Base-by-base conservation (phyloP, 2,888 invertebrate species). In the Clusia tigrina region DNA sequence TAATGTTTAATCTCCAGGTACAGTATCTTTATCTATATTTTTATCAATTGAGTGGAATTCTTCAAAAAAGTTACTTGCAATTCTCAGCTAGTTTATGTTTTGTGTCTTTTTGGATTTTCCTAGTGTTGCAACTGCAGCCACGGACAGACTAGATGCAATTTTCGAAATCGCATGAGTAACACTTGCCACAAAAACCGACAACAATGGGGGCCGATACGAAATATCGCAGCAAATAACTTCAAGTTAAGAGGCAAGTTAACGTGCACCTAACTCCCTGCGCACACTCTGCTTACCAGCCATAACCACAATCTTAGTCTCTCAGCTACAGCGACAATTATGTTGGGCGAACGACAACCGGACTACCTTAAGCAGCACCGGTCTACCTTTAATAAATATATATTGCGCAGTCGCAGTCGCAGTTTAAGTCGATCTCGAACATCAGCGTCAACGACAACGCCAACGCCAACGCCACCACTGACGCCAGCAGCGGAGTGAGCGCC, bases 391-490 rank as follows among this genome's bases (percentile, higher is more conserved):
- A 32, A 32, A 32, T 9, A 32, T 32, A 32, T 9, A 32, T 12
- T 32, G 32, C 32, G 32, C 32, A 32, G 32, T 6, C 32, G 32
- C 32, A 12, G 6, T 9, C 42, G 42, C n/a, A 42, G 12, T 42
- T 6, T n/a, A n/a, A 18, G 48, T 48, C 15, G 48, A 48, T 60
- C 51, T 51, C 61, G 26, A 48, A 26, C 23, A 54, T 23, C 63
- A 20, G 48, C 22, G 67, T 17, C 69, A 61, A 46, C 62, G 68
- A 60, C 74, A 67, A 74, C 72, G 76, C 73, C 64, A 48, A 48
- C 48, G 22, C 20, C 60, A 54, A 51, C 61, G 32, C 52, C 48
- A 18, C 48, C 53, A 26, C 5, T 59, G 23, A 26, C 25, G 55
- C 23, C 63, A 22, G 51, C 22, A 63, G n/a, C 69, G 59, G 51